Percentiles rank a stretch among this genome's conserved stretches.
phyloP scores from a whole-genome alignment of 2,797 vertebrate genomes.

The Nothura maculosa region DNA sequence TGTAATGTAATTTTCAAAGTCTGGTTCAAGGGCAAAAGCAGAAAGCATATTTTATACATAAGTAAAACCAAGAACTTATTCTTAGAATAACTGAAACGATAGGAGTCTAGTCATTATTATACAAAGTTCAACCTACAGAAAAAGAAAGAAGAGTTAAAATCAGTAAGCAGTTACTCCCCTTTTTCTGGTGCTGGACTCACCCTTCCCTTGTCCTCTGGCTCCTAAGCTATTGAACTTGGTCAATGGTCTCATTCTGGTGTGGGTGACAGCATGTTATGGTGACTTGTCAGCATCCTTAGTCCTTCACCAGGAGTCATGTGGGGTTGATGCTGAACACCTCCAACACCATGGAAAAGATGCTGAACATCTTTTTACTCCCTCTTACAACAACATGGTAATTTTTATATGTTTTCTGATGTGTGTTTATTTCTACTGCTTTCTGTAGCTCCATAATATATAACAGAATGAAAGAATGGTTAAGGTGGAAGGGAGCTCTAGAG shows the following conservation, averaged over 20 bases:
- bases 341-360: too few species aligned
- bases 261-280: rapidly evolving
- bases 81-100: neutral
- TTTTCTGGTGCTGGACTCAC: neutral
- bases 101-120: neutral
- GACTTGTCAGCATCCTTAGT: neutral
- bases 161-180: neutral
- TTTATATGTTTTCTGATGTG: neutral
- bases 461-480: too few species aligned
- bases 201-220: neutral
- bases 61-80: neutral
- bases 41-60: neutral
- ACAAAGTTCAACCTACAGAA: neutral
- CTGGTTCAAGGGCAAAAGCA: neutral
- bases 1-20: neutral
- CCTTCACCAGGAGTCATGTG: neutral
- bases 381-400: neutral
- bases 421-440: neutral
- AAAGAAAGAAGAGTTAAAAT: neutral
- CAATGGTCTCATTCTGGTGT: neutral
- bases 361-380: neutral
- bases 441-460: neutral
- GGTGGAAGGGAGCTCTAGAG: too few species aligned
- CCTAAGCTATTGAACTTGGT: neutral
- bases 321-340: neutral